Conservation (phyloP, 2,113 vertebrate species). For the Caranx melampygus region DNA sequence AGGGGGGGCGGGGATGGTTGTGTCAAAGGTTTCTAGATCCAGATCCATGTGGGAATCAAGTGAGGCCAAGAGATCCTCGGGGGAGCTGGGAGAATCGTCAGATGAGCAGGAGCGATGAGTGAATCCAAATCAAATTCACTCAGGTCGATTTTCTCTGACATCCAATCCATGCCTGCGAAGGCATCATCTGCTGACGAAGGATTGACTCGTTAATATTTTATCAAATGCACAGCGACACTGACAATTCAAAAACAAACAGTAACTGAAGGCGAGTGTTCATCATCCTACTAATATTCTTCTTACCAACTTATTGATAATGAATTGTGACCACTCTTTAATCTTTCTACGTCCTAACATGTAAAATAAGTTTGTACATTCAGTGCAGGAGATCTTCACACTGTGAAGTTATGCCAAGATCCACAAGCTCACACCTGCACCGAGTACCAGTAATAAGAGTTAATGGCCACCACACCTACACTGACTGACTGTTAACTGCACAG, state of each 20-base stretch:
- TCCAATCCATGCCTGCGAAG: slow-evolving; percentile 95
- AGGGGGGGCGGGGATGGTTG: slow-evolving; percentile 60
- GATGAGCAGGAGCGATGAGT: slow-evolving; percentile 89
- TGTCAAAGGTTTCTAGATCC: slow-evolving; percentile 77
- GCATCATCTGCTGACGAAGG: slow-evolving; percentile 84
- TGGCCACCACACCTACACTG: neutral
- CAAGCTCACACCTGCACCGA: slow-evolving; percentile 15
- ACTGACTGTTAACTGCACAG: neutral
- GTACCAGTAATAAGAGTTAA: neutral
- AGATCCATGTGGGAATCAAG: slow-evolving; percentile 89
- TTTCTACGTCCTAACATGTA: too few relatives aligned
- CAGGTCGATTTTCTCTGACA: slow-evolving; percentile 95
- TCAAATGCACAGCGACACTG: too few relatives aligned
- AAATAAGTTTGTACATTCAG: too few relatives aligned
- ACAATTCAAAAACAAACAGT: neutral
- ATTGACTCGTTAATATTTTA: neutral
- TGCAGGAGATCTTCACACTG: neutral
- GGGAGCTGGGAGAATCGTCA: slow-evolving; percentile 87
- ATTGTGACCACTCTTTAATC: too few relatives aligned
- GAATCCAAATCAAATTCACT: slow-evolving; percentile 92
- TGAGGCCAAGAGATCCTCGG: slow-evolving; percentile 90
- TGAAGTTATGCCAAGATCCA: neutral
- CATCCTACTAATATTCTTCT: accelerated
- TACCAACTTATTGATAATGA: too few relatives aligned
- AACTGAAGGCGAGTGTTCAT: neutral